phyloP scores from a whole-genome alignment of 2,888 invertebrate species.

The Chrysolina americana region DNA sequence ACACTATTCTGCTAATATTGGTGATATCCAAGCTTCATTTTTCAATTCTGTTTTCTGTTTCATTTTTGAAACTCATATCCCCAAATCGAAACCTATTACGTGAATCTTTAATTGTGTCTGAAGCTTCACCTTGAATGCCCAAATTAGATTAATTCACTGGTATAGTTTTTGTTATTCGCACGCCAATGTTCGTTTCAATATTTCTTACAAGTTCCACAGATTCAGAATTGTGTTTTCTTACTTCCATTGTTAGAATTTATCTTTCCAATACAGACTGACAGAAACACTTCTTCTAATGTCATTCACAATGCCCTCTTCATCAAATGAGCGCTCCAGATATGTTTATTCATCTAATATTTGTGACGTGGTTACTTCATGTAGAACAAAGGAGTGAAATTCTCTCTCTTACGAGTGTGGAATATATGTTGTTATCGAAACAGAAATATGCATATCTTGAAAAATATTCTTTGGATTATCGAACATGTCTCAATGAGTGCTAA shows the following conservation, averaged over 20 bases:
- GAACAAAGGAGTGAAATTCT: constrained; percentile 55
- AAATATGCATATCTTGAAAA: background rate
- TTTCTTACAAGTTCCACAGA: constrained; percentile 52
- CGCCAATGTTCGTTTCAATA: constrained; percentile 23
- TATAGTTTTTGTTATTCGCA: background rate
- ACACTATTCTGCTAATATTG: no score
- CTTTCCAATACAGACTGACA: constrained; percentile 69
- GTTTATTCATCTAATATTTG: constrained; percentile 65
- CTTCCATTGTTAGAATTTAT: constrained; percentile 66
- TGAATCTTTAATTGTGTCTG: no score
- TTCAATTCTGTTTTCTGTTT: no score
- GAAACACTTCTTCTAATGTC: constrained; percentile 68
- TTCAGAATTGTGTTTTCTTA: constrained; percentile 61
- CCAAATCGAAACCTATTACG: no score
- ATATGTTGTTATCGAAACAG: background rate
- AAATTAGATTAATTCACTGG: no score
- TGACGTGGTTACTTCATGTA: constrained; percentile 60
- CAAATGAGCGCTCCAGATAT: constrained; percentile 66
- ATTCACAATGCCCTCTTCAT: constrained; percentile 67
- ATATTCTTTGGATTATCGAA: no score
- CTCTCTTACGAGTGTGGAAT: constrained; percentile 6
- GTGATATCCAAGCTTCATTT: no score
- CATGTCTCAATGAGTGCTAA: no score
- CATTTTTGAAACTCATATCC: no score
- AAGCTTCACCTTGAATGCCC: no score